phyloP scores from a whole-genome alignment of 2,888 invertebrate species.

The Synergus laeviventris region DNA sequence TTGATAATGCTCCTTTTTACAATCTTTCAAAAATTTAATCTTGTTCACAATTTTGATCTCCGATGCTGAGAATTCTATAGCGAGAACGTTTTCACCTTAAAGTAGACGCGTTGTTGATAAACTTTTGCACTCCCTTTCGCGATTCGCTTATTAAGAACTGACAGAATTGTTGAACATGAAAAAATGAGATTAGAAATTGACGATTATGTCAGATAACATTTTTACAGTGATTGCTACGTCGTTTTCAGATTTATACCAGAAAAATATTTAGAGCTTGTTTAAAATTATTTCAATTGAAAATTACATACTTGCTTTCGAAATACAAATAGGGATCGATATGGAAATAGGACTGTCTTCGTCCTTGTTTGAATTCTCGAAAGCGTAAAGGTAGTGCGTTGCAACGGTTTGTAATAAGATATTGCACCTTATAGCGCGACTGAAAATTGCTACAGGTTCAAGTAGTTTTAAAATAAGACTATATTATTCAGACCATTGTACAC shows the following conservation, averaged over 20 bases:
- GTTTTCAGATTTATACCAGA: slow-evolving; percentile 20
- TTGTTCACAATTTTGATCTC: neutral
- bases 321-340: slow-evolving; percentile 30
- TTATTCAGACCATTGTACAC: slow-evolving; percentile 9
- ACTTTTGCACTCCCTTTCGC: neutral
- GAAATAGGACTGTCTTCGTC: slow-evolving; percentile 1
- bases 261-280: slow-evolving; percentile 32
- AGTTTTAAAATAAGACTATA: slow-evolving; percentile 27
- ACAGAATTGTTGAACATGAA: neutral
- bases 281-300: slow-evolving; percentile 1
- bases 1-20: slow-evolving; percentile 1
- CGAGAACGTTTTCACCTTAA: neutral
- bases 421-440: slow-evolving; percentile 38
- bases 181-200: slow-evolving; percentile 5
- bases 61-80: neutral
- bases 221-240: slow-evolving; percentile 27
- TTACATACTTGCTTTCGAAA: slow-evolving; percentile 1
- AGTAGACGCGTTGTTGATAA: neutral
- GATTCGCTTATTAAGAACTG: neutral
- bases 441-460: slow-evolving; percentile 39
- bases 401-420: slow-evolving; percentile 28
- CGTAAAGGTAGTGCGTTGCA: slow-evolving; percentile 14
- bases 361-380: slow-evolving; percentile 30
- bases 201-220: slow-evolving; percentile 12
- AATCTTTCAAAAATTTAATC: neutral